A percentile compares a stretch with the other conserved stretches of the same genome.
phyloP scores from a whole-genome alignment of 2,113 vertebrate species.

The Butastur rufipennis region DNA sequence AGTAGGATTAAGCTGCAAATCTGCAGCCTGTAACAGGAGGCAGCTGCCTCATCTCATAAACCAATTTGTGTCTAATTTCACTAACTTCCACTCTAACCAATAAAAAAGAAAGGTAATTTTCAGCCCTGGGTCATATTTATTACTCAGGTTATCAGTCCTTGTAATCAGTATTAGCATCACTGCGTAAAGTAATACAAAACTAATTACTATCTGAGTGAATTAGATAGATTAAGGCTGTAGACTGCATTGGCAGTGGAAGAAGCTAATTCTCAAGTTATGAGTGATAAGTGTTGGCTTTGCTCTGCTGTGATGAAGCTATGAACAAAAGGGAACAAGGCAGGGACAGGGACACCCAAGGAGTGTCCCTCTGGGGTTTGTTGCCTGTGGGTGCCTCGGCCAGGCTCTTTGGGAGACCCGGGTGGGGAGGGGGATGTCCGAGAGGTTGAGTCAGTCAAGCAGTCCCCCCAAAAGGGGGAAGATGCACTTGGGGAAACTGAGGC shows the following conservation, averaged over 20 bases:
- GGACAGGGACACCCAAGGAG: not conserved
- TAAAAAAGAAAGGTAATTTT: conserved; percentile 47
- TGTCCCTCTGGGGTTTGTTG: too few species aligned
- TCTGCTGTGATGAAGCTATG: accelerated
- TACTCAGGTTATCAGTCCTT: conserved; percentile 53
- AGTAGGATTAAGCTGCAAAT: not conserved
- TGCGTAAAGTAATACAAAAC: conserved; percentile 49
- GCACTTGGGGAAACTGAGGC: not conserved
- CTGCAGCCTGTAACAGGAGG: not conserved
- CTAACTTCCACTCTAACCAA: conserved; percentile 1
- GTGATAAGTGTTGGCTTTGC: not conserved
- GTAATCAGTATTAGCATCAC: conserved; percentile 64
- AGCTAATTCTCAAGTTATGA: not conserved
- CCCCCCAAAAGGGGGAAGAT: not conserved
- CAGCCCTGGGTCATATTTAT: conserved; percentile 56
- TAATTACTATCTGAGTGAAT: conserved; percentile 55
- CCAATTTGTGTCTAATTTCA: conserved; percentile 25
- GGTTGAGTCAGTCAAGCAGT: not conserved
- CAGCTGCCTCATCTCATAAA: conserved; percentile 17
- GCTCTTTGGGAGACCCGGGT: not conserved
- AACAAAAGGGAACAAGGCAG: not conserved
- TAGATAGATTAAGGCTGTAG: not conserved
- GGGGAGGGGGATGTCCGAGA: not conserved
- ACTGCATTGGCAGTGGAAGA: not conserved
- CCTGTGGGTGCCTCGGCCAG: not conserved